Base-by-base conservation (phyloP, 2,113 vertebrate species). In the Crotalus horridus region DNA sequence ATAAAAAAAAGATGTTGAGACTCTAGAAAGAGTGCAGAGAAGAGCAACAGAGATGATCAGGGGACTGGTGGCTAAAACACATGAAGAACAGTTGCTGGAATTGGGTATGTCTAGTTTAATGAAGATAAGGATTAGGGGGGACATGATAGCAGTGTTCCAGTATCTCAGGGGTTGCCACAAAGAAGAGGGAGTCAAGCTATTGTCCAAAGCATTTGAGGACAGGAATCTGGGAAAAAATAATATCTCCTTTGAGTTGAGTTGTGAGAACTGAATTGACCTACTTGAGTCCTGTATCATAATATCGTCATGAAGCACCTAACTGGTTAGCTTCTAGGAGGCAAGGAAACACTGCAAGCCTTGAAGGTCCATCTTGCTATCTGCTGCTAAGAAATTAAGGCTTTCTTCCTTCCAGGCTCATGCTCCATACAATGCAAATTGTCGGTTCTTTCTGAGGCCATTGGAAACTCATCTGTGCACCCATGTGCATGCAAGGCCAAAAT, bases 361-460 rank as follows among this genome's bases (percentile, higher is more conserved):
- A 43, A 24, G 20, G n/a, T 29, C 64, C 69, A 12, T 15, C 21
- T 81, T 15, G 2, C 46, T 90, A 39, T 55, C 39, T 39, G 90
- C 94, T 93, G 64, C 87, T 69, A 61, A 94, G 89, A 69, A 93
- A 91, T 74, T 85, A 54, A 53, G 91, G 48, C 55, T 94, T 61
- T 6, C 92, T 81, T 58, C 89, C 85, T 94, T 94, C 12, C 15
- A 51, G 12, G 74, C 2, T 17, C 87, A n/a, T 15, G 13, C 3
- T 24, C 55, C 20, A 6, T 64, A 43, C n/a, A 85, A 87, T 53
- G 88, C 93, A 95, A 64, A 23, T 89, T 20, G 58, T 55, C 43
- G 9, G 17, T 87, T 91, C 94, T 94, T 95, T 94, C 54, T 89
- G 94, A 94, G 91, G 95, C 94, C 93, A 96, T 93, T 6, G 93